Base-by-base conservation (phyloP, 2,888 invertebrate species). In the Cheilosia pagana region DNA sequence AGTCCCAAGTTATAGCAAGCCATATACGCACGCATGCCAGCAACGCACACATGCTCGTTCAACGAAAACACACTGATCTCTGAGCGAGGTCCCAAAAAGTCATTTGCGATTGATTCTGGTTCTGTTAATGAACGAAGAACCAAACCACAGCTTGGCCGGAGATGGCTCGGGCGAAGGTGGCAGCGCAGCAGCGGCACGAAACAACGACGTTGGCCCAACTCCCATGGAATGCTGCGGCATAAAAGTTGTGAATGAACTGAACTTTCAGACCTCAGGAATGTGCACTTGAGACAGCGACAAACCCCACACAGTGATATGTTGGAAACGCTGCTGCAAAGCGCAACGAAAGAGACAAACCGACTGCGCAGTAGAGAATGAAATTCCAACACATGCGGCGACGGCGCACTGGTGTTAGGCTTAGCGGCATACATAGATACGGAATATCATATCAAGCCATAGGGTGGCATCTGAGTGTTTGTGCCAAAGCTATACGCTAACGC, bases 221-320 rank as follows among this genome's bases (percentile, higher is more conserved):
- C 60, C 67, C 72, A 72, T 65, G 86, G 81, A 86, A 81, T 81
- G 86, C 62, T 77, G 86, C 81, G 72, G 86, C 62, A 81, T 86
- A 81, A 88, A 90, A 90, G 88, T 91, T 90, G 90, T 91, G 91
- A 91, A 91, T 91, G 91, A 91, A 91, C 89, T 89, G 89, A 89
- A 85, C 85, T 89, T 89, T 89, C 88, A 89, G 88, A 90, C 89
- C 89, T 89, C 88, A 88, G 90, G 90, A 91, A 90, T 90, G 91
- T 88, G 89, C 89, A 88, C 88, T 89, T 89, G 89, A 88, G 89
- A 89, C 88, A 87, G 88, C 88, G 89, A 89, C 88, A 88, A 88
- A 89, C 77, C 86, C 50, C 78, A 87, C 74, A 78, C 83, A 87
- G 74, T 86, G 78, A 87, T 78, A 86, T 71, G n/a, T n/a, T n/a